Evolutionary conservation across 2,797 vertebrate genomes (phyloP).

Genomic region (Paratrypauchen microcephalus): DNA sequence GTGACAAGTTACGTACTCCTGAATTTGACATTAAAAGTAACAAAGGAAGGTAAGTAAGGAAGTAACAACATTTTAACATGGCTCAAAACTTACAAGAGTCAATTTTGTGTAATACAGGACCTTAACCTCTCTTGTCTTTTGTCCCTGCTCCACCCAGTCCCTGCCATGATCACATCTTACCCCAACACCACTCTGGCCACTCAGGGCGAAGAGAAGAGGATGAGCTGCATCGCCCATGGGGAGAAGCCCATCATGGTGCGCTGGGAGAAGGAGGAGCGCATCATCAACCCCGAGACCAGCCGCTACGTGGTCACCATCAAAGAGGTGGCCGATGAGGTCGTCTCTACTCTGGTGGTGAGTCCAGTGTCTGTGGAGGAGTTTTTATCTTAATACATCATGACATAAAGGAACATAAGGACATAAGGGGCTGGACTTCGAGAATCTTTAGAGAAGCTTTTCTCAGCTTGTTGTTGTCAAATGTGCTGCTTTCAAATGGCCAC

Average conservation of each 20-base stretch:
- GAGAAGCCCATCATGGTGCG: constrained; percentile 99
- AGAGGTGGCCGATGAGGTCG: constrained; percentile 92
- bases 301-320: constrained; percentile 94
- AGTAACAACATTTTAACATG: too few relatives aligned
- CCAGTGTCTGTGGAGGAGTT: neutral
- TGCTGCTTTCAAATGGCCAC: too few relatives aligned
- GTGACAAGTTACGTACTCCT: too few relatives aligned
- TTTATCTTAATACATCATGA: neutral
- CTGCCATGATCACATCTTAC: constrained; percentile 98
- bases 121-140: neutral
- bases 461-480: too few relatives aligned
- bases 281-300: constrained; percentile 98
- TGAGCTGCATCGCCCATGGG: constrained; percentile 95
- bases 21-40: too few relatives aligned
- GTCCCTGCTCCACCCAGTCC: constrained; percentile 76
- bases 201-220: constrained; percentile 94
- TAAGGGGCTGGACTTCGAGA: too few relatives aligned
- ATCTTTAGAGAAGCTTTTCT: too few relatives aligned
- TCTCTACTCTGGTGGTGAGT: constrained; percentile 92
- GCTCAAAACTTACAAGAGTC: too few relatives aligned
- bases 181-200: constrained; percentile 97
- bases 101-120: too few relatives aligned
- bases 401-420: too few relatives aligned
- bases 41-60: too few relatives aligned
- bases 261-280: constrained; percentile 98